phyloP scores from a whole-genome alignment of 2,113 vertebrate species.

The Leptosomus discolor region DNA sequence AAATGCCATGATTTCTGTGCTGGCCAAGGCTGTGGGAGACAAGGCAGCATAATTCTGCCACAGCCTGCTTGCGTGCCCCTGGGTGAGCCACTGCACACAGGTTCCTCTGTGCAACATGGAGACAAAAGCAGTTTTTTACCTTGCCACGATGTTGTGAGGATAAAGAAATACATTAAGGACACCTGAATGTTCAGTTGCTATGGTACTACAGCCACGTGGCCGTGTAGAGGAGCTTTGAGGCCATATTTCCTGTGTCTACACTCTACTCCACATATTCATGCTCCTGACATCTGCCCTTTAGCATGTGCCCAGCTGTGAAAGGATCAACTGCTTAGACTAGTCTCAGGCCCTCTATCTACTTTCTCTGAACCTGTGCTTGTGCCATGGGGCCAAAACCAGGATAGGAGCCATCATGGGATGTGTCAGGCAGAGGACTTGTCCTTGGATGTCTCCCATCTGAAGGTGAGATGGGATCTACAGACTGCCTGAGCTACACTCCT shows the following conservation, averaged over 20 bases:
- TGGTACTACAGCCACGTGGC: neutral
- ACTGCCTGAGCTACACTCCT: neutral
- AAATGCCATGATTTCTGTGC: neutral
- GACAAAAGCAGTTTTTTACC: neutral
- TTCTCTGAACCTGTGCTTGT: neutral
- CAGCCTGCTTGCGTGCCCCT: neutral
- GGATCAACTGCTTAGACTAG: neutral
- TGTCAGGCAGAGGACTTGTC: neutral
- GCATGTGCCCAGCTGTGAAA: neutral
- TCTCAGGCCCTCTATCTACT: neutral
- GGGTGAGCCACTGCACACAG: neutral
- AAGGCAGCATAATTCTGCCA: neutral
- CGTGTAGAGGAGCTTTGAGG: neutral
- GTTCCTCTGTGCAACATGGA: accelerated
- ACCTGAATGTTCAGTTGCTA: neutral
- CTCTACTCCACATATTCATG: accelerated
- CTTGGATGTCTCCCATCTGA: neutral
- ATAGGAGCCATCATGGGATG: neutral
- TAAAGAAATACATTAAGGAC: neutral
- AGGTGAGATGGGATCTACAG: neutral
- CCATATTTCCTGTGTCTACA: neutral
- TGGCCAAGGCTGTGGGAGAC: neutral
- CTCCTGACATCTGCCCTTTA: neutral
- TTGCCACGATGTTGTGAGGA: neutral
- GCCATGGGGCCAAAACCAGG: neutral